Base-by-base conservation (phyloP, 1,140 invertebrate genomes). In the Drosophila bipectinata region DNA sequence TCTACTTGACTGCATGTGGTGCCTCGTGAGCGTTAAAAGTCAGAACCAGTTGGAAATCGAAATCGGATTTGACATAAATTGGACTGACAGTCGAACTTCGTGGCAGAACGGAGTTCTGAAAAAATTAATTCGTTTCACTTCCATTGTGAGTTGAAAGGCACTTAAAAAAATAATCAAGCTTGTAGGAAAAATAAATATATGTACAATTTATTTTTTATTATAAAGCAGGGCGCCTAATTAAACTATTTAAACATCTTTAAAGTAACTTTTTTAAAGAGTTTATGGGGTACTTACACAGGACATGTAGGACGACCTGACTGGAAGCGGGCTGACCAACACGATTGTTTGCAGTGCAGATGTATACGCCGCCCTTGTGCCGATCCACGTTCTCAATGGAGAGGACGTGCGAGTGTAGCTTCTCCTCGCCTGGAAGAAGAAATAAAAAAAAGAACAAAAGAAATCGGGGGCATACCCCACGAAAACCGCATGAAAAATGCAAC, bases 271-370 rank as follows among this genome's bases (percentile, higher is more conserved):
- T 7, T 7, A 28, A 28, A 5, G 1, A 14, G 39, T 41, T 14
- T 41, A 39, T 34, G 10, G 21, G 4, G 64, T 92, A 94, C 93
- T 94, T 91, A 94, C 93, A 94, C 59, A 93, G 79, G 39, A 95
- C 94, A 76, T 94, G 93, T n/a, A 95, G 91, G 37, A 93, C 92
- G 61, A 94, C 93, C 79, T 93, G 92, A 67, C 92, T 92, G 53
- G 92, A 93, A 44, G 93, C 94, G 58, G 94, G 92, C 75, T 93
- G 92, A 24, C 94, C 94, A 24, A 95, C 94, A 21, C 93, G 93
- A 87, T 95, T 95, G 84, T 93, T 93, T 28, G 94, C 94, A 5
- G 93, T 94, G 77, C 94, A 95, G 68, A 93, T 92, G 88, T 95
- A 95, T 49, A 93, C 91, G 12, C 94, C 94, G 24, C 94, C 94